phyloP scores from a whole-genome alignment of 2,888 invertebrate species.

The Zhuqinia jingwanae region DNA sequence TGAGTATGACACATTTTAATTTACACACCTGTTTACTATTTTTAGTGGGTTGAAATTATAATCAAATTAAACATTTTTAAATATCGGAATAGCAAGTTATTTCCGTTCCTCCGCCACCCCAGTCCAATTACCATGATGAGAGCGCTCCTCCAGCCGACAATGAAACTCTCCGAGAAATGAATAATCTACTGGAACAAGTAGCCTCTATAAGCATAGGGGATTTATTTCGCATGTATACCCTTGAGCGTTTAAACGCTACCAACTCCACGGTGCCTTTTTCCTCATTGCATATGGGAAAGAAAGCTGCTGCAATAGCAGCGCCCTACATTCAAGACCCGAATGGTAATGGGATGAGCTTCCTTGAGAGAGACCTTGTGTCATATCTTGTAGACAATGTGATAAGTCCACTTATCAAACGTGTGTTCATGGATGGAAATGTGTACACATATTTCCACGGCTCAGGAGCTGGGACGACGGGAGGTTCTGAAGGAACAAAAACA shows the following conservation, averaged over 20 bases:
- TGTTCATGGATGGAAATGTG: neutral
- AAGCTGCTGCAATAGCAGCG: neutral
- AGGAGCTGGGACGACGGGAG: neutral
- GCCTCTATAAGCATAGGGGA: too few species aligned
- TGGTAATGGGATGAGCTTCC: neutral
- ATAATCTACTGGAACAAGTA: too few species aligned
- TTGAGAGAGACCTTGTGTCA: neutral
- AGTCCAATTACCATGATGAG: too few species aligned
- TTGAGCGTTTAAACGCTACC: neutral
- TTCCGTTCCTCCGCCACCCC: too few species aligned
- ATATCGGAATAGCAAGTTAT: too few species aligned
- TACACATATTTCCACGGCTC: neutral
- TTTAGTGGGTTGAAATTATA: too few species aligned
- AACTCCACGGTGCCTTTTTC: neutral
- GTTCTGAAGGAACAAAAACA: neutral
- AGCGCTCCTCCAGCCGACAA: too few species aligned
- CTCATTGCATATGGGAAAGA: neutral
- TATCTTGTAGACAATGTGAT: constrained; percentile 11
- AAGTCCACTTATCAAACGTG: neutral
- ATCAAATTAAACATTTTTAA: too few species aligned
- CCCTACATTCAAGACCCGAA: neutral
- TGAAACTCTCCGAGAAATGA: too few species aligned
- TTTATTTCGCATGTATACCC: neutral
- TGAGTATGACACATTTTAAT: too few species aligned
- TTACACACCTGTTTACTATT: too few species aligned